Evolutionary conservation across 2,113 vertebrate genomes (phyloP), one percentile per base, ranked within the genome.

Genomic region (Recurvirostra avosetta): DNA sequence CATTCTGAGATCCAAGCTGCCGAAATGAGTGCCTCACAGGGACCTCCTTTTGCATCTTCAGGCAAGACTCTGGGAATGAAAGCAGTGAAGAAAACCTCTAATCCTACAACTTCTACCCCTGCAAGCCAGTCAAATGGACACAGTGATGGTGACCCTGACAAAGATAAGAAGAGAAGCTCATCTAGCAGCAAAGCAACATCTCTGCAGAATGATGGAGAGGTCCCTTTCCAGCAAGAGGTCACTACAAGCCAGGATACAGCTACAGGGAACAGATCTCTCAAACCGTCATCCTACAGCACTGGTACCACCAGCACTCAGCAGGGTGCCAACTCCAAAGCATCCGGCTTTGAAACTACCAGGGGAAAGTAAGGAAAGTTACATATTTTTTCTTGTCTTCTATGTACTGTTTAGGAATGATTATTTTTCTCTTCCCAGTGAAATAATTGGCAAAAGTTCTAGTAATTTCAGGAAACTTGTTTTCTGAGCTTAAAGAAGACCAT

Each of bases 311-410:
- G 34, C 8, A 32, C 15, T 17, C 96, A 90, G 61, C 90, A 72
- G 67, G 71, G 96, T 41, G 32, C 32, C 75, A 92, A 19, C 85
- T 47, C 53, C 76, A 96, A 95, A 93, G 92, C 90, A 36, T 30
- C 97, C 1, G 8, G 86, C 75, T 98, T 98, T 92, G 97, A 98
- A 96, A 98, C 98, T 40, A 96, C 97, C 27, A 96, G 98, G 62
- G 97, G 97, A 96, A 98, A 98, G 98, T 98, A 98, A 98, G 98
- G n/a, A 73, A 59, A 88, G 53, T 32, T 50, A 34, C 0, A 0
- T 55, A 3, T 71, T 92, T 53, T 90, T 90, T 84, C 29, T 85
- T 38, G 21, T 61, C 49, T 81, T 27, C 13, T 76, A 14, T 63
- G 7, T 72, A n/a, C 11, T 91, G 45, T 36, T 68, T 92, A 47